Evolutionary conservation across 2,797 vertebrate genomes (phyloP), one percentile per base, ranked within the genome.

Genomic region (Heteromormyrus szaboi): DNA sequence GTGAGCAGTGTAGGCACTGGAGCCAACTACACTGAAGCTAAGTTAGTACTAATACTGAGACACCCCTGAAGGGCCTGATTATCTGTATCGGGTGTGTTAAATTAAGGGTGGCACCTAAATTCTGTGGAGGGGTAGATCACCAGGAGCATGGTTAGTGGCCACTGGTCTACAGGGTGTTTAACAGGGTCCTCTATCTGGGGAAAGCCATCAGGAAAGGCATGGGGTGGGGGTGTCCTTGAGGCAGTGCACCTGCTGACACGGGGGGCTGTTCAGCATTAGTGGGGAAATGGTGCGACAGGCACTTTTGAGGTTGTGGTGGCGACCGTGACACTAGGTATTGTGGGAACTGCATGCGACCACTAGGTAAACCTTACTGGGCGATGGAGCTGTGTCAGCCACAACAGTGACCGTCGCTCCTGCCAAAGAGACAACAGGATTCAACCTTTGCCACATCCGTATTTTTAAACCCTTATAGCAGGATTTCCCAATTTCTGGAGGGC

Each of bases 311-410:
- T 44, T 14, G 46, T 9, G 46, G 29, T 19, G 17, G 85, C 2
- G 2, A 44, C 29, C 14, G 5, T 41, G 29, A 8, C n/a, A 44
- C 33, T 22, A 37, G 37, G 3, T 62, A 8, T 12, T 4, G 7
- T 50, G 41, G 41, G 8, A 62, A 37, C 33, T 37, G 54, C 54
- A 87, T 59, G 33, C 25, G 86, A 46, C 7, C 29, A 81, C 72
- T 87, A 92, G 89, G 87, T 56, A 88, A 90, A 91, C 91, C 95
- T 96, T 96, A 97, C 96, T 97, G 95, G 95, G 92, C 93, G 96
- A 94, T 90, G 95, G 95, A 93, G 95, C 94, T 92, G 95, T 95
- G 92, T 92, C 94, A 92, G 90, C 94, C 94, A 94, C 87, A 91
- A 94, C 89, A 94, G 91, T 91, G 95, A 91, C 41, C 79, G 93